Evolutionary conservation across 2,888 invertebrate species (phyloP), one percentile per base, ranked within the genome.

Genomic region (Tuta absoluta): DNA sequence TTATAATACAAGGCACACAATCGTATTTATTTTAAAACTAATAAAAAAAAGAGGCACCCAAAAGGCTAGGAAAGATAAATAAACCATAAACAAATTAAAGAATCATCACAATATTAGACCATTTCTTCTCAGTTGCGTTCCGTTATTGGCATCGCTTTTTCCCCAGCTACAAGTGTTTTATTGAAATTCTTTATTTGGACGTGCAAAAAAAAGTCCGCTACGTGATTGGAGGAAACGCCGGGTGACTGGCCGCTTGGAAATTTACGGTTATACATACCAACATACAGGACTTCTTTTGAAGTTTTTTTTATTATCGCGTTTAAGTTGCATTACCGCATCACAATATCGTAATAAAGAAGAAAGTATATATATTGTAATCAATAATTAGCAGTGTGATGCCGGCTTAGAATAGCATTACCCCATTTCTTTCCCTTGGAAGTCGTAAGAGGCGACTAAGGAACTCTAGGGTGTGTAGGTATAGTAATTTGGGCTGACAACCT

Each of bases 141-240:
- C 17, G 3, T 45, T 45, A 45, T 45, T 45, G 45, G 45, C n/a
- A 8, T n/a, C 45, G 45, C n/a, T 72, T 69, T 71, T 72, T 72
- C 69, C 67, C 70, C 67, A 69, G 69, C 71, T 70, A 69, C 69
- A 70, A 68, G 69, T 71, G 71, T 71, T 71, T 73, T 69, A 73
- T 74, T 71, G 70, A 68, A 75, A 74, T 72, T 66, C 68, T 68
- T 67, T 67, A 71, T 76, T 75, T 69, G 63, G 71, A 72, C 70
- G 67, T 69, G 56, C 63, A 71, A 74, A 71, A 74, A 71, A 72
- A 74, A 74, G 38, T 70, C 69, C 68, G 71, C 73, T 71, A 69
- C 70, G 67, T 66, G 68, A 71, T 70, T 67, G 68, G 51, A 61
- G 66, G 59, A 56, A 56, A 56, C 56, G 66, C 66, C 67, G 65